Conservation (phyloP, 2,797 vertebrate species). For the Iguana delicatissima region DNA sequence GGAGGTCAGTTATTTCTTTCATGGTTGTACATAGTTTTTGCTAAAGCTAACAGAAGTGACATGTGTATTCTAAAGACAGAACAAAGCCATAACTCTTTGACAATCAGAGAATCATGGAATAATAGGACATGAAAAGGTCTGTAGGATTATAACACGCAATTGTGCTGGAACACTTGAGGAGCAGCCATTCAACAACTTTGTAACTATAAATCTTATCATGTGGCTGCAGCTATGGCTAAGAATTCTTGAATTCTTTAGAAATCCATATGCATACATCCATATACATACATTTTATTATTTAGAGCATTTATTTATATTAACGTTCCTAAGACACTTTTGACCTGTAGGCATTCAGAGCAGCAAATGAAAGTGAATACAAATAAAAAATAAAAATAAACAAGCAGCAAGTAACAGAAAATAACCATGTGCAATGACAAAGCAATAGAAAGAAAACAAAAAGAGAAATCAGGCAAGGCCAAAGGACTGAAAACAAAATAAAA, state of each 20-base stretch:
- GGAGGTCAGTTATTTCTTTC: background rate
- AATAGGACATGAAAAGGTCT: background rate
- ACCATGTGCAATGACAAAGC: too few relatives aligned
- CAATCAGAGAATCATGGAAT: background rate
- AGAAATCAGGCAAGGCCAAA: background rate
- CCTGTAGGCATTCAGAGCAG: background rate
- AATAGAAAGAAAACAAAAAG: background rate
- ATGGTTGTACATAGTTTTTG: background rate
- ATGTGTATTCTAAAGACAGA: background rate
- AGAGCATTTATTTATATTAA: background rate
- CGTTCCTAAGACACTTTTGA: background rate
- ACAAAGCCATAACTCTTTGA: background rate
- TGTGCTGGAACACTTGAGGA: background rate
- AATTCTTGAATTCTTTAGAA: background rate
- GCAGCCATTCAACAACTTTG: background rate
- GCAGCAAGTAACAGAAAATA: background rate
- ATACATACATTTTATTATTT: background rate
- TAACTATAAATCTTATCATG: background rate
- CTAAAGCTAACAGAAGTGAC: background rate
- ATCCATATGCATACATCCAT: too few relatives aligned
- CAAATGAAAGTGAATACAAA: background rate
- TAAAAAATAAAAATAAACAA: too few relatives aligned
- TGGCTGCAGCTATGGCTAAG: background rate
- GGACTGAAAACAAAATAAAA: background rate
- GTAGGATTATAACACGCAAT: background rate